Percentiles rank a stretch among this genome's conserved stretches.
Conservation (phyloP, 2,113 vertebrate genomes). For the Vicugna pacos region DNA sequence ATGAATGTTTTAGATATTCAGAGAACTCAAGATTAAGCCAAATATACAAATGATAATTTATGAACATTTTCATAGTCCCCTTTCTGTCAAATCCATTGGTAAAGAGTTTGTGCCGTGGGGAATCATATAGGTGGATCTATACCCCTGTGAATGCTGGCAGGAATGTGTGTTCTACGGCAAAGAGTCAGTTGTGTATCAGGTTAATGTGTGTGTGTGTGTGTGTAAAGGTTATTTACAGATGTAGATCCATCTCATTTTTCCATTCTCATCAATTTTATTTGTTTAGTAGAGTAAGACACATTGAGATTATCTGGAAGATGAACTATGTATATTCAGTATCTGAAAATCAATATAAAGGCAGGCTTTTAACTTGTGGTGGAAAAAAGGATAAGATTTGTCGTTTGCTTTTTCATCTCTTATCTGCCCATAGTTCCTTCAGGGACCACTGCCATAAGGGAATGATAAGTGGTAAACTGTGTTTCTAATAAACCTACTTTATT, state of each 20-base stretch:
- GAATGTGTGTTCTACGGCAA: not conserved
- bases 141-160: not conserved
- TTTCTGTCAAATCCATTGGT: slow-evolving; percentile 15
- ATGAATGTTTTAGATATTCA: not conserved
- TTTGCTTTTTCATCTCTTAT: slow-evolving; percentile 52
- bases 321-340: slow-evolving; percentile 61
- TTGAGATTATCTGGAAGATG: slow-evolving; percentile 73
- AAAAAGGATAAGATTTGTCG: not conserved
- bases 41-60: slow-evolving; percentile 2
- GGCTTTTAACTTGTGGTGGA: slow-evolving; percentile 58
- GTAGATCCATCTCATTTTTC: slow-evolving; percentile 49
- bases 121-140: not conserved
- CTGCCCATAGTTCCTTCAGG: not conserved
- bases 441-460: not conserved
- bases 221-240: slow-evolving; percentile 50
- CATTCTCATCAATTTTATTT: slow-evolving; percentile 71
- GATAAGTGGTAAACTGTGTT: not conserved
- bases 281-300: slow-evolving; percentile 68
- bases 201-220: not conserved
- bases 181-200: not conserved
- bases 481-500: slow-evolving; percentile 55
- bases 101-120: not conserved
- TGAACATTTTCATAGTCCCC: not conserved
- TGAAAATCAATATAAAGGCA: slow-evolving; percentile 74
- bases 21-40: slow-evolving; percentile 27